A percentile compares a stretch with the other conserved stretches of the same genome.
These are phyloP conservation scores for Corbicula japonica DNA, from an alignment of 2,888 invertebrate species.

Conservation along the genomic window DNA sequence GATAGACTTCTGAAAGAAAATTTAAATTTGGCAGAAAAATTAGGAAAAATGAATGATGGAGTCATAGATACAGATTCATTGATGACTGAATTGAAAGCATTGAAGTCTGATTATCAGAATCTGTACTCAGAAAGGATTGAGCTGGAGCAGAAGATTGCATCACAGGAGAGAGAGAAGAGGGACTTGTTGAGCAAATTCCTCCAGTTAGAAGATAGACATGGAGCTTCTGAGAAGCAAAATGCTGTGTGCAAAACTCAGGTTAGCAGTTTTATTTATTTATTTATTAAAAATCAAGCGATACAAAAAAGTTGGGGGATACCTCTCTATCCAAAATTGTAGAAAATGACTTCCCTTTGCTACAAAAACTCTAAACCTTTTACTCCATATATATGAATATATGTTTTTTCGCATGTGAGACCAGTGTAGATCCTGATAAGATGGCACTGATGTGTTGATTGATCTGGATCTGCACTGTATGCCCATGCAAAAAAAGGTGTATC, in stretches of 20 bases:
- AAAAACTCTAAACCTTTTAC: too few relatives aligned
- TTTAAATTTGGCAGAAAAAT: slow-evolving; percentile 1
- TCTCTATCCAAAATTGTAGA: too few relatives aligned
- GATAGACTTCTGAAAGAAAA: too few relatives aligned
- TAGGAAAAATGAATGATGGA: slow-evolving; percentile 9
- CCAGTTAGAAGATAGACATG: slow-evolving; percentile 68
- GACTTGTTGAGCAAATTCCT: slow-evolving; percentile 72
- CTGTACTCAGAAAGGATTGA: slow-evolving; percentile 51
- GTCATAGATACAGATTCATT: slow-evolving; percentile 29
- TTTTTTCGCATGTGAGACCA: too few relatives aligned
- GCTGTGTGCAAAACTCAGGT: slow-evolving; percentile 62
- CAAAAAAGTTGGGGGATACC: background rate
- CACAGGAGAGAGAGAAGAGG: slow-evolving; percentile 72
- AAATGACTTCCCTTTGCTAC: too few relatives aligned
- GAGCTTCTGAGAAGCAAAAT: slow-evolving; percentile 51
- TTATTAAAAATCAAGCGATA: slow-evolving; percentile 1
- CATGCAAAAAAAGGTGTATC: too few relatives aligned
- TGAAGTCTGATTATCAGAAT: slow-evolving; percentile 47
- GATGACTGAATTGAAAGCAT: slow-evolving; percentile 32
- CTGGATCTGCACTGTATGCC: too few relatives aligned
- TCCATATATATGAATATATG: too few relatives aligned
- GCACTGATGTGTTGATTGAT: too few relatives aligned
- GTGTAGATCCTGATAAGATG: too few relatives aligned
- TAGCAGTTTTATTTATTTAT: too few relatives aligned
- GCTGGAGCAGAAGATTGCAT: slow-evolving; percentile 61